A percentile compares a stretch with the other conserved stretches of the same genome.
Conservation (phyloP, 2,888 invertebrate genomes). For the Drosophila bunnanda region DNA sequence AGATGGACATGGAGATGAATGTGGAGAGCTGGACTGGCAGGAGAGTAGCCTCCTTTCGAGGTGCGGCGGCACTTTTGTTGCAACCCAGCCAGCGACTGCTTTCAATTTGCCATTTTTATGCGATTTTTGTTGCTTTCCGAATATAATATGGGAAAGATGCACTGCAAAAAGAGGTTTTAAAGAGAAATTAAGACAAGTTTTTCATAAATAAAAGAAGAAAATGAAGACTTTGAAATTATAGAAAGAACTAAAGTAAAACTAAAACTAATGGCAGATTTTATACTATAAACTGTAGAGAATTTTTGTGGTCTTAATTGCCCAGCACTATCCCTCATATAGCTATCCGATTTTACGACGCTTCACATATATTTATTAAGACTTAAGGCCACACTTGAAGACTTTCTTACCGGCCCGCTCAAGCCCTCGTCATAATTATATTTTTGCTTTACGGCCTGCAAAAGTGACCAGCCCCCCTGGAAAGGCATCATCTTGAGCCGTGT, state of each 20-base stretch:
- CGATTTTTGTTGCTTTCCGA: slow-evolving; percentile 62
- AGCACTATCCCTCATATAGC: slow-evolving; percentile 19
- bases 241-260: too few species aligned
- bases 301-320: not conserved
- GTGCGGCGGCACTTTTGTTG: slow-evolving; percentile 62
- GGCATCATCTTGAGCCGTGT: slow-evolving; percentile 43
- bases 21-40: slow-evolving; percentile 4
- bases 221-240: not conserved
- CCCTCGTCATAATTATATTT: slow-evolving; percentile 73
- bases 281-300: not conserved
- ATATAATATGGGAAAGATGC: slow-evolving; percentile 41
- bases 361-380: slow-evolving; percentile 72
- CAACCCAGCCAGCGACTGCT: slow-evolving; percentile 44
- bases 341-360: slow-evolving; percentile 62
- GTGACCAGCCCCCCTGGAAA: slow-evolving; percentile 72
- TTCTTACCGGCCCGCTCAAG: slow-evolving; percentile 11
- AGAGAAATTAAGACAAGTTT: not conserved
- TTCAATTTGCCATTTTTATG: slow-evolving; percentile 71
- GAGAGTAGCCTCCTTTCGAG: slow-evolving; percentile 12
- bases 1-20: slow-evolving; percentile 27
- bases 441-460: slow-evolving; percentile 75
- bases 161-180: not conserved
- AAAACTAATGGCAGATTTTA: too few species aligned
- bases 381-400: slow-evolving; percentile 56
- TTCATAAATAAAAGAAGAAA: too few species aligned